Conservation (phyloP, 2,888 invertebrate genomes). For the Mythimna pallens region DNA sequence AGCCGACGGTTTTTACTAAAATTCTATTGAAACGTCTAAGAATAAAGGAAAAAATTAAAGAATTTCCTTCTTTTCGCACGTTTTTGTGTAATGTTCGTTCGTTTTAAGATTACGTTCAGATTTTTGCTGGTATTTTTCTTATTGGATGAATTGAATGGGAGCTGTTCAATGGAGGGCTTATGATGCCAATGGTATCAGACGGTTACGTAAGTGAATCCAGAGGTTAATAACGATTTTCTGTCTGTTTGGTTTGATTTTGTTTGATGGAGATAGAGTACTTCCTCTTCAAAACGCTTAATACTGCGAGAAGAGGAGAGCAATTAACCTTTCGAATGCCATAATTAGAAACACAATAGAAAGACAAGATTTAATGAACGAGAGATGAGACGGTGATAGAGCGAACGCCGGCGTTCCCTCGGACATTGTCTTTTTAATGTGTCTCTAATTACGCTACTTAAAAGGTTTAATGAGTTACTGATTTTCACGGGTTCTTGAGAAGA, state of each 20-base stretch:
- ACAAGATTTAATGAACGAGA: no score
- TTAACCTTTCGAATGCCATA: no score
- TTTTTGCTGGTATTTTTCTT: slow-evolving; percentile 37
- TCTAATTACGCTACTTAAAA: no score
- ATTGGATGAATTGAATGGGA: slow-evolving; percentile 29
- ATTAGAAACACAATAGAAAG: no score
- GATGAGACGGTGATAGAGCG: no score
- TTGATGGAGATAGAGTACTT: neutral
- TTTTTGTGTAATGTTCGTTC: slow-evolving; percentile 38
- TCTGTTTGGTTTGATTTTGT: slow-evolving; percentile 1
- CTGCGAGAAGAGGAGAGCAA: no score
- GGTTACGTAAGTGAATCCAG: slow-evolving; percentile 10
- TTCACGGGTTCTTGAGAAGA: no score
- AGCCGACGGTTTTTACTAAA: slow-evolving; percentile 20
- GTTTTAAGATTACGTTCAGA: slow-evolving; percentile 35
- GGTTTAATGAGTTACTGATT: no score
- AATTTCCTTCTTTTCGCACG: slow-evolving; percentile 28
- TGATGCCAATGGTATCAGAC: slow-evolving; percentile 26
- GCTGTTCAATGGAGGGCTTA: slow-evolving; percentile 13
- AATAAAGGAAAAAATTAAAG: slow-evolving; percentile 33
- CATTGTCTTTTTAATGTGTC: no score
- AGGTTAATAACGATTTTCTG: slow-evolving; percentile 5
- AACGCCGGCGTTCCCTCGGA: no score
- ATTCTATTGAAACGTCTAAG: slow-evolving; percentile 26
- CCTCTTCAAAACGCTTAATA: no score